Conservation (phyloP, 2,888 invertebrate species). For the Sarcophaga subvicina region DNA sequence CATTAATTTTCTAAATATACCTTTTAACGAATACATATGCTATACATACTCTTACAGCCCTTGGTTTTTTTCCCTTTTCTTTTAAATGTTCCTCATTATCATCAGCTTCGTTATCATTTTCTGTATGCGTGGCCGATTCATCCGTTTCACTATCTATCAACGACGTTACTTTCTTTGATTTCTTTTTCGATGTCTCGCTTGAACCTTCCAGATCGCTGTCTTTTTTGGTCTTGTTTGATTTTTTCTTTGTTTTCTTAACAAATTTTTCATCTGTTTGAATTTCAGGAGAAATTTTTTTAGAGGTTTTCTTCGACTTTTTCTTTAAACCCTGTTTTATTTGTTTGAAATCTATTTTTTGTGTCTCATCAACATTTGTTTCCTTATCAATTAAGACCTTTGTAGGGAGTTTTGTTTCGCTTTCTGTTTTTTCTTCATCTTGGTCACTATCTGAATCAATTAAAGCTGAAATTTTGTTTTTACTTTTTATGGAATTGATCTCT, state of each 20-base stretch:
- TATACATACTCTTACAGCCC: slow-evolving; percentile 59
- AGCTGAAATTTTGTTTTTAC: slow-evolving; percentile 66
- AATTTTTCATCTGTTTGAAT: not conserved
- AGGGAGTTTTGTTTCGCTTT: not conserved
- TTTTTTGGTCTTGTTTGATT: not conserved
- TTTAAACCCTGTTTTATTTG: not conserved
- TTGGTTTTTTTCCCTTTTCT: slow-evolving; percentile 41
- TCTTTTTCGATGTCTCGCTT: not conserved
- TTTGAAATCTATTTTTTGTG: slow-evolving; percentile 5
- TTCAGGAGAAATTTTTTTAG: not conserved
- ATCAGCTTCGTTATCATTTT: slow-evolving; percentile 31
- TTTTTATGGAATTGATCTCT: not conserved
- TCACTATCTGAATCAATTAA: slow-evolving; percentile 74
- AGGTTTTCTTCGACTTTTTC: not conserved
- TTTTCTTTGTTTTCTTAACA: not conserved
- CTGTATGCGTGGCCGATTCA: not conserved
- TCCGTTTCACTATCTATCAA: slow-evolving; percentile 70
- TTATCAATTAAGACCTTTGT: not conserved
- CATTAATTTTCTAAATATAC: not conserved
- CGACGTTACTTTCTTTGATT: slow-evolving; percentile 46
- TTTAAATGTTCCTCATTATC: slow-evolving; percentile 35
- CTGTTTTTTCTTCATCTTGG: slow-evolving; percentile 54
- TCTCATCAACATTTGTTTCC: not conserved
- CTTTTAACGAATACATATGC: not conserved
- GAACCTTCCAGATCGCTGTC: not conserved